These are phyloP conservation scores for Lycaon pictus DNA, from an alignment of 2,113 vertebrate genomes.

Conservation along the genomic window DNA sequence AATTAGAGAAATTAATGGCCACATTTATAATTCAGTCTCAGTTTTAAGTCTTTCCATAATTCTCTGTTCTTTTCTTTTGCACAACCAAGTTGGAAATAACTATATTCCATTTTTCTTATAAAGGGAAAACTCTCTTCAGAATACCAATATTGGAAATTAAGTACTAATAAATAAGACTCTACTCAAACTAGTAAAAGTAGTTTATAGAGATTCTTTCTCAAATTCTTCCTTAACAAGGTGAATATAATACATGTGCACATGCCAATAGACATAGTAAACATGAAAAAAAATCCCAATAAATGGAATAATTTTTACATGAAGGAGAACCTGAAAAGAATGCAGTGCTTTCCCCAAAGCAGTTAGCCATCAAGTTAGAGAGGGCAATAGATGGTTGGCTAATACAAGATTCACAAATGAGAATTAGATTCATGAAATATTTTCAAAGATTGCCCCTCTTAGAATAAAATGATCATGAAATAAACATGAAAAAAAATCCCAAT, in stretches of 20 bases:
- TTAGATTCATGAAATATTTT: not conserved
- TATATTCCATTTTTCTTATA: not conserved
- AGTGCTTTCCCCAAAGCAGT: not conserved
- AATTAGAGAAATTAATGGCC: not conserved
- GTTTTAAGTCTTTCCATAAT: not conserved
- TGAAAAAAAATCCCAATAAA: not conserved
- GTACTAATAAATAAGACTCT: constrained; percentile 17
- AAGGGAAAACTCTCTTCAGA: not conserved
- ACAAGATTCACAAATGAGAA: not conserved
- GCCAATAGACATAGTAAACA: not conserved
- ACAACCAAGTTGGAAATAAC: not conserved
- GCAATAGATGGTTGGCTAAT: not conserved
- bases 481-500: not conserved
- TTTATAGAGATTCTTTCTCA: constrained; percentile 57
- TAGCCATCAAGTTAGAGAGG: not conserved
- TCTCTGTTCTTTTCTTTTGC: not conserved
- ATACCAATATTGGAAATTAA: not conserved
- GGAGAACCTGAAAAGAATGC: not conserved
- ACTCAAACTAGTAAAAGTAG: constrained; percentile 40
- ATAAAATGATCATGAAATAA: not conserved
- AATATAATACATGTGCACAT: not conserved
- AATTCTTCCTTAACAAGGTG: not conserved
- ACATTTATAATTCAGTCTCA: not conserved
- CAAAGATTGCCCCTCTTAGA: not conserved
- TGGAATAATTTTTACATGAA: not conserved